phyloP scores from a whole-genome alignment of 2,797 vertebrate genomes.

The Sardinella longiceps region DNA sequence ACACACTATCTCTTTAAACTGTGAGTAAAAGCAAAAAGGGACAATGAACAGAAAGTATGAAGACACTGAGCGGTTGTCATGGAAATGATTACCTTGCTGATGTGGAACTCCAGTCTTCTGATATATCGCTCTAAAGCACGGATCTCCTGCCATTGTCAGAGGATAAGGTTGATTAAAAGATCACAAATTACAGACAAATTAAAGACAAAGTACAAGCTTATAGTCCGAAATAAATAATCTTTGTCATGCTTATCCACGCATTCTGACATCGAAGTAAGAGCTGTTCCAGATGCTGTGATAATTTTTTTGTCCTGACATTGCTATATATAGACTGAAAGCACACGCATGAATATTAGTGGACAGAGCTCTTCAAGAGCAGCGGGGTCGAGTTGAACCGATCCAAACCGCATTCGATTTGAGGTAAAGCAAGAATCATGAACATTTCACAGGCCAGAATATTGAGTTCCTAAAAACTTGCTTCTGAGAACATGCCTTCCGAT shows the following conservation, averaged over 20 bases:
- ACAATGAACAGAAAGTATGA: not conserved
- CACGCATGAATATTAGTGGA: not conserved
- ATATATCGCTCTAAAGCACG: conserved; percentile 87
- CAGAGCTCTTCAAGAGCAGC: not conserved
- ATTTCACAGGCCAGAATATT: not conserved
- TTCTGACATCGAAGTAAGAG: not conserved
- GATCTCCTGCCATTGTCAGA: conserved; percentile 80
- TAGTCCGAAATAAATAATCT: not conserved
- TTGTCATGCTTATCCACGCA: not conserved
- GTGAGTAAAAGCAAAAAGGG: not conserved
- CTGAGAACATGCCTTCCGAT: not conserved
- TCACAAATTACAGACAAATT: too few species aligned
- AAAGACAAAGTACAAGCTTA: too few species aligned
- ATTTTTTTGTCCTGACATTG: not conserved
- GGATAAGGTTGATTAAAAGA: conserved; percentile 26
- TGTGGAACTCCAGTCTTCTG: conserved; percentile 91
- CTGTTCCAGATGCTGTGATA: not conserved
- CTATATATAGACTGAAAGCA: not conserved
- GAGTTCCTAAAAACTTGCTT: not conserved
- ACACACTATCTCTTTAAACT: not conserved
- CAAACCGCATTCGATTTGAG: conserved; percentile 16
- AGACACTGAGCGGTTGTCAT: conserved; percentile 2
- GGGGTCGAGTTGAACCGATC: not conserved
- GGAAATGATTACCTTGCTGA: conserved; percentile 85
- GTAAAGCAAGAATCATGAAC: not conserved